phyloP scores from a whole-genome alignment of 1,140 invertebrate genomes.

The Leptinotarsa texana region DNA sequence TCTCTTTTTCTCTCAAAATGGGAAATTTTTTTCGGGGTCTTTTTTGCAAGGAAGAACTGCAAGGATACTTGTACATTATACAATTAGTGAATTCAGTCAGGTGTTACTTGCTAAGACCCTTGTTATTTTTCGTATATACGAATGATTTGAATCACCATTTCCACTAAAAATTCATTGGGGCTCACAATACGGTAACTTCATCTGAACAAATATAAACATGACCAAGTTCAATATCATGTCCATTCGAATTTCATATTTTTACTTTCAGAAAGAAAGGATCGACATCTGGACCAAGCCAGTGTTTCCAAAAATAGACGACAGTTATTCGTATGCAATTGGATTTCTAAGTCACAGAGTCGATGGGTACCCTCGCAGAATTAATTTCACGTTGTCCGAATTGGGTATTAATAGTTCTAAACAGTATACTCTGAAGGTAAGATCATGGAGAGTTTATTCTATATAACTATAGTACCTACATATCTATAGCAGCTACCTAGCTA shows the following conservation, averaged over 20 bases:
- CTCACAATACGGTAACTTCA: too few species aligned
- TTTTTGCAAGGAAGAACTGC: too few species aligned
- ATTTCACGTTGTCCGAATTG: slow-evolving; percentile 60
- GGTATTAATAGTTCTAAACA: slow-evolving; percentile 54
- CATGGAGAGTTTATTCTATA: neutral
- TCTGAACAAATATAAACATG: too few species aligned
- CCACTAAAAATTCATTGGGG: too few species aligned
- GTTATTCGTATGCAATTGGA: slow-evolving; percentile 60
- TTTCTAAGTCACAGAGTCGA: slow-evolving; percentile 64
- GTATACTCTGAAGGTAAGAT: slow-evolving; percentile 58
- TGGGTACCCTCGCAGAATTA: slow-evolving; percentile 62
- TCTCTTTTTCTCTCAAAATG: too few species aligned
- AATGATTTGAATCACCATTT: too few species aligned
- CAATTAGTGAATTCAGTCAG: too few species aligned
- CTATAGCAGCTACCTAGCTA: neutral
- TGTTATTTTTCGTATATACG: neutral
- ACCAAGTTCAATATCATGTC: too few species aligned
- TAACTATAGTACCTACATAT: neutral
- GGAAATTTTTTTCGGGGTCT: too few species aligned
- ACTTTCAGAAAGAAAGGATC: slow-evolving; percentile 55
- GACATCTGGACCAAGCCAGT: slow-evolving; percentile 60
- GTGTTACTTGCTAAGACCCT: too few species aligned
- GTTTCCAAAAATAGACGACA: slow-evolving; percentile 50
- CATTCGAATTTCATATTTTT: too few species aligned
- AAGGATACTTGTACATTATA: too few species aligned